Evolutionary conservation across 2,888 invertebrate species (phyloP), one percentile per base, ranked within the genome.

Genomic region (Drosophila melanosoma): DNA sequence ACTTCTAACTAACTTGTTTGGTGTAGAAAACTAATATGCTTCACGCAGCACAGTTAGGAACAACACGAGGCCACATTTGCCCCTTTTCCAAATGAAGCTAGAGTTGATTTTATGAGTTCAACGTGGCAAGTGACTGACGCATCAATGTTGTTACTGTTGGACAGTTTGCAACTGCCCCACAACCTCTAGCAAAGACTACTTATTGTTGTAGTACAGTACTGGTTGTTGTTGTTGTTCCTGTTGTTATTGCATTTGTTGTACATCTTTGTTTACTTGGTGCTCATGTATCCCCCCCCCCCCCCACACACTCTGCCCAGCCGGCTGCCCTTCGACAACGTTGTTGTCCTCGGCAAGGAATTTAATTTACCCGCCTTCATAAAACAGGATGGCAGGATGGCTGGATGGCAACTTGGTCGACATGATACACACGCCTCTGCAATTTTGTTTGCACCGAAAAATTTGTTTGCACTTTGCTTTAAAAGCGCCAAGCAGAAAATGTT

Each of bases 261-360:
- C 89, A 83, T 86, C 83, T 83, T 89, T 84, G 89, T 89, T 89
- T 83, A 89, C 77, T 81, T 83, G 69, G 72, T 74, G 72, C 81
- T 74, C 70, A 76, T 83, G 83, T 83, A 79, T 74, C 64, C 20
- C 40, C 4, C 36, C 2, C 36, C 11, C 17, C 64, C 20, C 40
- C 4, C 36, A 1, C 36, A 15, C 17, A 26, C 40, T 32, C 29
- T 33, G 23, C 23, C 57, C 58, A 35, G 45, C 15, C 15, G 23
- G 23, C 61, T 54, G 64, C 40, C 23, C 38, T 26, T 23, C 52
- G 42, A 26, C 42, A 42, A 69, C 70, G 57, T 48, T 79, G 66
- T 56, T 78, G 70, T 71, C 59, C 72, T 42, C 36, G 32, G 54
- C 57, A 65, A 87, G 89, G 79, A 84, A 84, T 84, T 89, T 87